Evolutionary conservation across 1,140 invertebrate species (phyloP).

Genomic region (Drosophila malerkotliana): DNA sequence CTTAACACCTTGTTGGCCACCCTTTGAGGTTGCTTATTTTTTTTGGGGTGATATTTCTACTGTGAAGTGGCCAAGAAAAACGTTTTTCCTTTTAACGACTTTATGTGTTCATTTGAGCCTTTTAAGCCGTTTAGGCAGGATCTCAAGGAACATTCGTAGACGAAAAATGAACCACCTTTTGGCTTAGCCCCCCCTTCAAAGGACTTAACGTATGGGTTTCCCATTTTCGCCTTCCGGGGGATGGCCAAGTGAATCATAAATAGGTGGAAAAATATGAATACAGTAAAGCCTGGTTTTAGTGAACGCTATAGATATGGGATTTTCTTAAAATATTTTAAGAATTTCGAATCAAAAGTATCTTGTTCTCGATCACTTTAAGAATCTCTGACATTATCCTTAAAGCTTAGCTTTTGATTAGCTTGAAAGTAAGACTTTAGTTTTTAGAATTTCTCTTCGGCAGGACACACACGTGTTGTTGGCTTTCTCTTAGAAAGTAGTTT

Average conservation of each 20-base stretch:
- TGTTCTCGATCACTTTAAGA: not conserved
- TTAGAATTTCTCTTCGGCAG: constrained; percentile 35
- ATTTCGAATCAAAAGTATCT: not conserved
- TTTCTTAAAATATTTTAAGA: not conserved
- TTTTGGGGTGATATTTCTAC: constrained; percentile 3
- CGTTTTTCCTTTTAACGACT: constrained; percentile 11
- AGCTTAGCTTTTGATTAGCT: not conserved
- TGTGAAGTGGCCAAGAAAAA: constrained; percentile 50
- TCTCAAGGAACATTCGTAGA: constrained; percentile 41
- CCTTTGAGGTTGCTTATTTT: not conserved
- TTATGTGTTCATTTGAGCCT: constrained; percentile 47
- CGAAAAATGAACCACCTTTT: constrained; percentile 52
- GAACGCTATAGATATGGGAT: not conserved
- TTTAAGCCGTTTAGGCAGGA: constrained; percentile 66
- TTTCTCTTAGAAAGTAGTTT: constrained; percentile 40
- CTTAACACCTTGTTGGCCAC: constrained; percentile 54
- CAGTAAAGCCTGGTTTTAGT: constrained; percentile 25
- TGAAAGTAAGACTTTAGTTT: not conserved
- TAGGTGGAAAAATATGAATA: constrained; percentile 33
- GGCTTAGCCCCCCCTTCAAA: constrained; percentile 9
- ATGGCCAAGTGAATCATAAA: constrained; percentile 48
- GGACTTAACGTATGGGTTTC: constrained; percentile 49
- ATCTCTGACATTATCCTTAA: not conserved
- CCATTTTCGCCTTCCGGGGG: constrained; percentile 17
- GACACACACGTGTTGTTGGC: constrained; percentile 59